Conservation (phyloP, 2,797 vertebrate species). For the Lemur catta region DNA sequence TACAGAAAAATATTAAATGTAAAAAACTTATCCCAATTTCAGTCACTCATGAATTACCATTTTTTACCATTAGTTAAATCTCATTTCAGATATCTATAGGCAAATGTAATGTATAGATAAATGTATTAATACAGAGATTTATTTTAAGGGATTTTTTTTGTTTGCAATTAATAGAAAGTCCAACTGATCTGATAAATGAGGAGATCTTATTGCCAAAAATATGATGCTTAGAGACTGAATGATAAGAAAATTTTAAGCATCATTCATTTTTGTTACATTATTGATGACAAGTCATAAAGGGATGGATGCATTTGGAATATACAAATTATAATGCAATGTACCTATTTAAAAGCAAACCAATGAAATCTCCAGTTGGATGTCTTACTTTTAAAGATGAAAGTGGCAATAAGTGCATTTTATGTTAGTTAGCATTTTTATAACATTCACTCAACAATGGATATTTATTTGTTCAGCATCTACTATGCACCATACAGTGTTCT, state of each 20-base stretch:
- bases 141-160: neutral
- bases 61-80: neutral
- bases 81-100: neutral
- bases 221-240: neutral
- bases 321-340: neutral
- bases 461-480: neutral
- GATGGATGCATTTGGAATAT: neutral
- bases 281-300: neutral
- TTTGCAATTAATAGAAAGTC: neutral
- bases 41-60: neutral
- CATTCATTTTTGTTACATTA: neutral
- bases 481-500: neutral
- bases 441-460: neutral
- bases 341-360: neutral
- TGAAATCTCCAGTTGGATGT: neutral
- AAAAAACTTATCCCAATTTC: neutral
- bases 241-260: neutral
- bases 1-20: neutral
- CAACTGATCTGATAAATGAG: neutral
- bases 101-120: neutral
- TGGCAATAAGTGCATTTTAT: neutral
- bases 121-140: neutral
- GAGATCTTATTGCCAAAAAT: neutral
- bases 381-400: neutral
- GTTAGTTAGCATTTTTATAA: neutral